Conservation (phyloP, 2,888 invertebrate species). For the Rhagium mordax region DNA sequence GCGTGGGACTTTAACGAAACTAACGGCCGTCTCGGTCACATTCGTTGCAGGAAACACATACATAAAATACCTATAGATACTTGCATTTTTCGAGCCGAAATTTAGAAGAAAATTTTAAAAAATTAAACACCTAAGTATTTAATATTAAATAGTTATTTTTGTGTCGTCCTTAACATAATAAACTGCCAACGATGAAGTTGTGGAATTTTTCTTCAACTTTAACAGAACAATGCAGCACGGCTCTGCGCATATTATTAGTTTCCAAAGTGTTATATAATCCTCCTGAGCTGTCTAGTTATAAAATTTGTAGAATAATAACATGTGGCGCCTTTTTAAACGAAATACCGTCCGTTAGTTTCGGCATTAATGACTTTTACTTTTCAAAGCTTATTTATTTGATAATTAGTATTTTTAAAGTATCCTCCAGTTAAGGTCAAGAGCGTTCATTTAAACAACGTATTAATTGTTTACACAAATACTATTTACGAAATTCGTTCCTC, state of each 20-base stretch:
- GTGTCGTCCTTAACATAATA: no score
- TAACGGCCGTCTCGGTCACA: background rate
- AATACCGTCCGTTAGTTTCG: background rate
- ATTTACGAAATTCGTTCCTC: background rate
- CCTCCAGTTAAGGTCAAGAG: constrained; percentile 10
- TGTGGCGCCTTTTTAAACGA: constrained; percentile 2
- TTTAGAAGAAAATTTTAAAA: no score
- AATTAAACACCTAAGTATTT: no score
- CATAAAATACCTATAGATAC: no score
- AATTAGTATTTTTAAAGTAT: background rate
- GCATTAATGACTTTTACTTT: background rate
- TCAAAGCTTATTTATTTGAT: background rate
- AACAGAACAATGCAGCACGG: background rate
- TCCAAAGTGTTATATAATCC: background rate
- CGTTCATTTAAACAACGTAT: background rate
- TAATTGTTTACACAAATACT: background rate
- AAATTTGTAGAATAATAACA: background rate
- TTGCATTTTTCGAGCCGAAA: no score
- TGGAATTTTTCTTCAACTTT: no score
- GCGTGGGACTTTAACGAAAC: background rate
- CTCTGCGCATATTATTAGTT: background rate
- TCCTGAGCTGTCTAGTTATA: background rate
- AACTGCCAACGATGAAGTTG: no score
- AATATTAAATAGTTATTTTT: no score
- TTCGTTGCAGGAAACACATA: no score